Percentiles rank a stretch among this genome's conserved stretches.
phyloP scores from a whole-genome alignment of 2,113 vertebrate species.

The Catharus fuscescens region DNA sequence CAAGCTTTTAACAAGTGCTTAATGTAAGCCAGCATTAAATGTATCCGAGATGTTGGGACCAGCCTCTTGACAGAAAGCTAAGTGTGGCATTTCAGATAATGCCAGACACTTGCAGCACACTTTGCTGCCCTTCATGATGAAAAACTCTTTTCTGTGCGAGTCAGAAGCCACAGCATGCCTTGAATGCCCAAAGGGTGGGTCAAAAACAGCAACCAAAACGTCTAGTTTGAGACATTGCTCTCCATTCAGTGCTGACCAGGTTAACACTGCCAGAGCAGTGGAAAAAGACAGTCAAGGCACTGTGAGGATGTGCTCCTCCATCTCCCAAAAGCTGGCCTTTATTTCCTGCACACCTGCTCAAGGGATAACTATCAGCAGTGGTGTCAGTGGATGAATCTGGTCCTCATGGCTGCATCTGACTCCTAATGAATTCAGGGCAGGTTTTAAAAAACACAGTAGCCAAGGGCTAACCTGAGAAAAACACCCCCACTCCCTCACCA shows the following conservation, averaged over 20 bases:
- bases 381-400: not conserved
- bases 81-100: not conserved
- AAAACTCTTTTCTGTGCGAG: not conserved
- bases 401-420: not conserved
- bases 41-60: not conserved
- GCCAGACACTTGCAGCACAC: not conserved
- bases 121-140: not conserved
- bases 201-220: not conserved
- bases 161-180: not conserved
- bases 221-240: not conserved
- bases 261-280: not conserved
- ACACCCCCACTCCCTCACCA: not conserved
- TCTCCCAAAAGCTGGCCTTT: not conserved
- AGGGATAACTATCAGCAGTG: not conserved
- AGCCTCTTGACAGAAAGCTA: not conserved
- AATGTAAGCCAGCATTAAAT: not conserved
- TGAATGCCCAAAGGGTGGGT: fast-evolving
- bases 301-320: not conserved
- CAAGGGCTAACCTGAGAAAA: not conserved
- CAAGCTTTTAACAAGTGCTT: not conserved
- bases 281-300: not conserved
- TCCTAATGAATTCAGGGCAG: not conserved
- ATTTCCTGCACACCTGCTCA: not conserved
- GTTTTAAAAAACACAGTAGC: not conserved
- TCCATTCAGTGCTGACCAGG: not conserved